Base-by-base conservation (phyloP, 2,113 vertebrate species). In the Neoarius graeffei region DNA sequence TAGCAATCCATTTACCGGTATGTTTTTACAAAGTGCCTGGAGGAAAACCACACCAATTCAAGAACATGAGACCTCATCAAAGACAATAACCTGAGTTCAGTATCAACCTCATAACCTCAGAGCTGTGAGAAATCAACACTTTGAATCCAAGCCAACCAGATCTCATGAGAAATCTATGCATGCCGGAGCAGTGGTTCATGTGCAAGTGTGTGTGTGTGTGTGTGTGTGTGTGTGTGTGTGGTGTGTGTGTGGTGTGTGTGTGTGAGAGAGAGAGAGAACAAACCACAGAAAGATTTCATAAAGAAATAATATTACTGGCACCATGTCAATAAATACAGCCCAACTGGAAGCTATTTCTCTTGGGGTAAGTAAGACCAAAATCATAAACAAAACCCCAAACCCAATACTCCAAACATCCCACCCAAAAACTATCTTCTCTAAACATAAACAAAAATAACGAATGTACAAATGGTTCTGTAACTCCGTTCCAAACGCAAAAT, bases 1-100 rank as follows among this genome's bases (percentile, higher is more conserved):
- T 48, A 82, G 80, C 80, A 42, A 82, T 82, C 80, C 80, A 82
- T 62, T 62, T 82, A 60, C 8, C 5, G 19, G 57, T 62, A 62
- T 81, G 57, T 42, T 42, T 82, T 82, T 62, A 82, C 20, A 20
- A 62, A 57, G 19, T 62, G 30, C 80, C 27, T 82, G 57, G 57
- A 82, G 57, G 15, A 62, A 62, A 82, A 62, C 13, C 10, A 60
- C 57, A 62, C 80, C 10, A 62, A 62, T 59, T 42, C 56, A 42
- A 17, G 17, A 81, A 57, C 77, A 80, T 57, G n/a, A 81, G 56
- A 57, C 59, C 27, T 35, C 79, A 59, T 17, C 56, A 35, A 27
- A 20, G 56, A 59, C 79, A 81, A 59, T 35, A 81, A 59, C 17
- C 79, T 27, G 76, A 35, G 56, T 4, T 20, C 56, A 35, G 54